These are phyloP conservation scores for Drosophila rubida DNA, from an alignment of 2,888 invertebrate species.

Conservation along the genomic window DNA sequence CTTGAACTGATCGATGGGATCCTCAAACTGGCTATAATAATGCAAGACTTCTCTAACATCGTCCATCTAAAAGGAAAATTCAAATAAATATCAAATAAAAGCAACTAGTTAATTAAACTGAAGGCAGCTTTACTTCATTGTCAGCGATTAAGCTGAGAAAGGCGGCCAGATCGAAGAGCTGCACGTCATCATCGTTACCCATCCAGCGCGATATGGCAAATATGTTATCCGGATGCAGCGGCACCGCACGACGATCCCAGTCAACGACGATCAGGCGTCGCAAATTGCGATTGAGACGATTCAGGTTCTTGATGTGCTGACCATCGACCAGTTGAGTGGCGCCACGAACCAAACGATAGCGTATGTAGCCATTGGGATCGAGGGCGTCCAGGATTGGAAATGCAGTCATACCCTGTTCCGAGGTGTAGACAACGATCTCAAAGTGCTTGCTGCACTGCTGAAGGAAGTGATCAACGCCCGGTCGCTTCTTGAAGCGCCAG, in stretches of 20 bases:
- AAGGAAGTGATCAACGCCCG: constrained; percentile 97
- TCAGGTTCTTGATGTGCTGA: constrained; percentile 96
- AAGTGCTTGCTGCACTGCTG: constrained; percentile 95
- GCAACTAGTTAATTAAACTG: neutral
- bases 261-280: constrained; percentile 97
- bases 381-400: constrained; percentile 97
- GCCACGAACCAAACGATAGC: constrained; percentile 96
- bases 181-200: constrained; percentile 96
- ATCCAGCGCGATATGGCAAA: constrained; percentile 95
- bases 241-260: constrained; percentile 94
- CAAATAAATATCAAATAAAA: neutral
- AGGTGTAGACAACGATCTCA: constrained; percentile 98
- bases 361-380: constrained; percentile 95
- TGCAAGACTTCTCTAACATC: constrained; percentile 97
- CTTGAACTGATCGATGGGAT: constrained; percentile 96
- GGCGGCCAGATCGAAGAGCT: constrained; percentile 94
- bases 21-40: constrained; percentile 96
- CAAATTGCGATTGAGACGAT: constrained; percentile 92
- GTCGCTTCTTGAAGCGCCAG: constrained; percentile 99
- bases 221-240: constrained; percentile 95
- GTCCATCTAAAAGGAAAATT: constrained; percentile 88
- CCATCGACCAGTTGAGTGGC: constrained; percentile 97
- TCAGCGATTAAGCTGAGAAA: constrained; percentile 95
- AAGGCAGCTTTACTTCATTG: constrained; percentile 84
- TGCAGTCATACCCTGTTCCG: constrained; percentile 97